Conservation (phyloP, 2,113 vertebrate species). For the Pimephales promelas region DNA sequence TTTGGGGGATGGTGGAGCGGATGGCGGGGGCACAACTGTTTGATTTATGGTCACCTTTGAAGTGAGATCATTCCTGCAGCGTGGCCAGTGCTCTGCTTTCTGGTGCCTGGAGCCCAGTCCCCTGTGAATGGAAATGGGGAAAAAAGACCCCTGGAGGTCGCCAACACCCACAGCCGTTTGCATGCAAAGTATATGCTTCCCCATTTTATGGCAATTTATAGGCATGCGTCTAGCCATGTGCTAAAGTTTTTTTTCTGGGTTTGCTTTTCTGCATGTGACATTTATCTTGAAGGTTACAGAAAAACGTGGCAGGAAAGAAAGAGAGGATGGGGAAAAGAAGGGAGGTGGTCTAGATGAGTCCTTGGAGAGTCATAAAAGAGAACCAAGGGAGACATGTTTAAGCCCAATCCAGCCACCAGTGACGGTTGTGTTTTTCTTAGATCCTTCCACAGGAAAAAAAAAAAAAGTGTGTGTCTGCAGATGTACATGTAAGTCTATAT, state of each 20-base stretch:
- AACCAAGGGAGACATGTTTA: slow-evolving; percentile 60
- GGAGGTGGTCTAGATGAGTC: slow-evolving; percentile 51
- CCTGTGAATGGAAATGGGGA: slow-evolving; percentile 22
- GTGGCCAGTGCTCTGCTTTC: slow-evolving; percentile 60
- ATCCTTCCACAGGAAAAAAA: slow-evolving; percentile 27
- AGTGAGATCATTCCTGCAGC: slow-evolving; percentile 69
- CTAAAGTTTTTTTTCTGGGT: slow-evolving; percentile 35
- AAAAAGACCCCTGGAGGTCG: slow-evolving; percentile 15
- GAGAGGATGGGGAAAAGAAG: slow-evolving; percentile 40
- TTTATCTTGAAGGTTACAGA: slow-evolving; percentile 58
- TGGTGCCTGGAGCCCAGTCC: slow-evolving; percentile 55
- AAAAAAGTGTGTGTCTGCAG: slow-evolving; percentile 30
- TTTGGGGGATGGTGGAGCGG: slow-evolving; percentile 42
- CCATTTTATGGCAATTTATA: slow-evolving; percentile 59
- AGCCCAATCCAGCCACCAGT: slow-evolving; percentile 33
- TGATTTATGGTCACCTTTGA: slow-evolving; percentile 78
- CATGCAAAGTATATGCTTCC: slow-evolving; percentile 55
- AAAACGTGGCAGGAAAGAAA: slow-evolving; percentile 48
- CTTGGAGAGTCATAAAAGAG: slow-evolving; percentile 57
- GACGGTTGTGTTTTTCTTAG: slow-evolving; percentile 41
- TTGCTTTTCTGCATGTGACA: slow-evolving; percentile 37
- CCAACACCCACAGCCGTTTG: slow-evolving; percentile 28
- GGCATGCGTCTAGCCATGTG: slow-evolving; percentile 51
- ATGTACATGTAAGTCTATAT: slow-evolving; percentile 22
- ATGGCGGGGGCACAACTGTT: slow-evolving; percentile 58